Evolutionary conservation across 1,140 invertebrate genomes (phyloP), one percentile per base, ranked within the genome.

Genomic region (Saccostrea cuccullata): DNA sequence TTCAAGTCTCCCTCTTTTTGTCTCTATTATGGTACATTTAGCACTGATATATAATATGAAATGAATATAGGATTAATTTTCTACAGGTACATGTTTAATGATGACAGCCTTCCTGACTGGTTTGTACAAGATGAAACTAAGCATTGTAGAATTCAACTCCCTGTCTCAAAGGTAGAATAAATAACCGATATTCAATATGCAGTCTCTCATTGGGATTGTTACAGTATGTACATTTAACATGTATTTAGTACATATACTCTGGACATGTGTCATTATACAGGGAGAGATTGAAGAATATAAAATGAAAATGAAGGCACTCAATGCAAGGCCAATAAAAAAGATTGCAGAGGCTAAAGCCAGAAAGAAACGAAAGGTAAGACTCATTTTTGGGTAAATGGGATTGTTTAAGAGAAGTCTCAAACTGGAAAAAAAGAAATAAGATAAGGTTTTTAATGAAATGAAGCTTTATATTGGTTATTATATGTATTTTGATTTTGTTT

Each of bases 301-400:
- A 91, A 92, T 96, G 85, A 94, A 95, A 88, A 91, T 98, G 30
- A 97, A 98, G 95, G 98, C 98, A 90, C 96, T 99, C 8, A 98
- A 99, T 95, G 97, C 97, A 0, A 96, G 98, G 85, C 98, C 99
- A 20, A 99, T 99, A 82, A 99, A 99, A 95, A 99, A 99, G 96
- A 98, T 99, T 0, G 97, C 98, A 90, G 98, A 99, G 96, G 99
- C 99, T 0, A 99, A 99, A 94, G 98, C 98, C 0, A 96, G 99
- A 82, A 99, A 99, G 96, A 99, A 99, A 96, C 97, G 97, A 93
- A 97, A 98, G 90, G 97, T 97, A 73, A 0, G 23, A 23, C 6
- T n/a, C 64, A n/a, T 70, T 70, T 2, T 47, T n/a, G n/a, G n/a
- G 47, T 6, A 47, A 47, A 47, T 9, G 47, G 9, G 47, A 8